phyloP scores from a whole-genome alignment of 2,797 vertebrate genomes.

The Malurus splendens region DNA sequence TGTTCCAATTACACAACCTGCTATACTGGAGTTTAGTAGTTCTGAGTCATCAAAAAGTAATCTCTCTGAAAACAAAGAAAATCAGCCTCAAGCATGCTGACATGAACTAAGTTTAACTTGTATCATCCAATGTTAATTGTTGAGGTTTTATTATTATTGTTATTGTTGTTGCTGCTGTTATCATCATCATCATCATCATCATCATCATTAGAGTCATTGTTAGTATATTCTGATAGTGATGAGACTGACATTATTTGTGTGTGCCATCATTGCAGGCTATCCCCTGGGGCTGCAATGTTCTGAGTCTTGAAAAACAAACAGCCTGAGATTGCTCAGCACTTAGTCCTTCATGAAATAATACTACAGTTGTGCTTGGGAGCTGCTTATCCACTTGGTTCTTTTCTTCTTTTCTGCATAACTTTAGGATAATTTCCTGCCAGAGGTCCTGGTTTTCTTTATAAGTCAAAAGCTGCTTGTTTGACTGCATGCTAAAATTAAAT shows the following conservation, averaged over 20 bases:
- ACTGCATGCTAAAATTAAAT: conserved; percentile 20
- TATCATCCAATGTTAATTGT: not conserved
- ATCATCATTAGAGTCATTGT: not conserved
- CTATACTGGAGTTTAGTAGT: not conserved
- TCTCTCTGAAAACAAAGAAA: not conserved
- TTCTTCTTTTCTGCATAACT: conserved; percentile 1
- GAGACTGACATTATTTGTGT: not conserved
- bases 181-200: no score
- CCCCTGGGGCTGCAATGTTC: not conserved
- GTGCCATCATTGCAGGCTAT: not conserved
- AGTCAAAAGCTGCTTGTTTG: not conserved
- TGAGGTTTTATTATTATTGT: not conserved
- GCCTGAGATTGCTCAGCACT: not conserved
- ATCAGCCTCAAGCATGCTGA: not conserved
- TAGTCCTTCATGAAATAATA: not conserved
- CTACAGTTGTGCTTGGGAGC: not conserved
- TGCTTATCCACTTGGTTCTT: conserved; percentile 15
- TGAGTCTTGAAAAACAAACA: not conserved
- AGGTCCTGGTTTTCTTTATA: conserved; percentile 21
- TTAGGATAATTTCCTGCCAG: conserved; percentile 20
- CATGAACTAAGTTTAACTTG: not conserved
- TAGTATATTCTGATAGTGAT: not conserved
- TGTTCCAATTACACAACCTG: not conserved
- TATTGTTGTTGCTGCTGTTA: not conserved
- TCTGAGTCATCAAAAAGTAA: not conserved